Base-by-base conservation (phyloP, 2,888 invertebrate genomes). In the Zelleria hepariella region DNA sequence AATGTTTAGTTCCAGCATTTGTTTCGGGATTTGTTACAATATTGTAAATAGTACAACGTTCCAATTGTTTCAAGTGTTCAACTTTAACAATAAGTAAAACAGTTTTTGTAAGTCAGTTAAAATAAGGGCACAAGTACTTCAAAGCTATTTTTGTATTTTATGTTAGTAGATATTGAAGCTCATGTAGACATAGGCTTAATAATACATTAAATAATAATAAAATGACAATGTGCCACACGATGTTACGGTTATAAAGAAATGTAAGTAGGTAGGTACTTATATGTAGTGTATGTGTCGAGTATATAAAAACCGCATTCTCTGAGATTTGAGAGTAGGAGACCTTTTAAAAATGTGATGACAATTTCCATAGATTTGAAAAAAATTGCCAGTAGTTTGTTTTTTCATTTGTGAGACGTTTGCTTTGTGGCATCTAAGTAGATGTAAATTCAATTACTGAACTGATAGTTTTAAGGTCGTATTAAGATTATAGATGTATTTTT, bases 111-210 rank as follows among this genome's bases (percentile, higher is more conserved):
- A 68, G 32, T 42, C 10, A 42, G 32, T 42, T 42, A 42, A 63
- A 63, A 55, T 72, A 75, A 66, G 78, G 86, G 85, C 86, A 84
- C 80, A 83, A 83, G 86, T 86, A 86, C 86, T 86, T 85, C 77
- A 78, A 42, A 15, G 32, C 32, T 61, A 65, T 65, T 57, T 57
- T 61, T 70, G 47, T 0, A 23, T 47, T 57, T 23, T 23, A 18
- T n/a, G n/a, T 15, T 15, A 10, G 18, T 57, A 5, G 26, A 21
- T 25, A 48, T 48, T 47, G 57, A 48, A 57, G 71, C 69, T 74
- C 70, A 70, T 68, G n/a, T 57, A 48, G 57, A 47, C 3, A 2
- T 57, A 57, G 48, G 57, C 23, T 54, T 26, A 25, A 25, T 67
- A 58, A 64, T 62, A 61, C 63, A 62, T 52, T 62, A 63, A n/a